These are phyloP conservation scores for Botia almorhae DNA, from an alignment of 2,797 vertebrate species.

Conservation along the genomic window DNA sequence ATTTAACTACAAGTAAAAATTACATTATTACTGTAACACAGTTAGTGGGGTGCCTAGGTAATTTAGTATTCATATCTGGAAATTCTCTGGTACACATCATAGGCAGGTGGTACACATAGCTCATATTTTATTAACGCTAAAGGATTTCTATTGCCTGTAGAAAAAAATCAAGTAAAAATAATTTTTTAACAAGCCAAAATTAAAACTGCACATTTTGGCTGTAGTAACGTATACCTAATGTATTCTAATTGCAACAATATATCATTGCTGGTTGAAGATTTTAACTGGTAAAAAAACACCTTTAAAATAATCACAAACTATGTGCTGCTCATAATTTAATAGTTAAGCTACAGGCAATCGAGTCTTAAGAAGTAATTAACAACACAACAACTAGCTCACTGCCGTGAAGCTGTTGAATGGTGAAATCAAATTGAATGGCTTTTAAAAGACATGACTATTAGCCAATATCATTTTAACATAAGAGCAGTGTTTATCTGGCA, in stretches of 20 bases:
- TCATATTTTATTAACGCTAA: not conserved
- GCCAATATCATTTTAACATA: too few relatives aligned
- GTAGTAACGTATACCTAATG: not conserved
- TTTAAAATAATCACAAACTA: not conserved
- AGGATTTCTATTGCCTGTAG: not conserved
- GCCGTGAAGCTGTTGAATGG: not conserved
- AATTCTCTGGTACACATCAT: not conserved
- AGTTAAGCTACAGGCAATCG: not conserved
- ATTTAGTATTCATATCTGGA: not conserved
- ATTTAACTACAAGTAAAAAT: conserved; percentile 29
- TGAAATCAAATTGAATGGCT: too few relatives aligned
- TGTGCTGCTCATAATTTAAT: not conserved
- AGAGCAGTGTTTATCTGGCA: too few relatives aligned
- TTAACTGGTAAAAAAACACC: not conserved
- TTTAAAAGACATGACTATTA: too few relatives aligned
- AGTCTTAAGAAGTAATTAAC: not conserved
- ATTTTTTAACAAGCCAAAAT: not conserved
- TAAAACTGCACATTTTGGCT: not conserved
- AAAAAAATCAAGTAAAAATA: not conserved
- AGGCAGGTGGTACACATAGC: not conserved
- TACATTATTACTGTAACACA: conserved; percentile 22
- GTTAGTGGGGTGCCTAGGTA: not conserved
- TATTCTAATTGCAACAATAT: not conserved
- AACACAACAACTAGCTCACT: not conserved
- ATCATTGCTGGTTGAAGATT: not conserved